Evolutionary conservation across 1,140 invertebrate species (phyloP).

Genomic region (Chironomus tepperi): DNA sequence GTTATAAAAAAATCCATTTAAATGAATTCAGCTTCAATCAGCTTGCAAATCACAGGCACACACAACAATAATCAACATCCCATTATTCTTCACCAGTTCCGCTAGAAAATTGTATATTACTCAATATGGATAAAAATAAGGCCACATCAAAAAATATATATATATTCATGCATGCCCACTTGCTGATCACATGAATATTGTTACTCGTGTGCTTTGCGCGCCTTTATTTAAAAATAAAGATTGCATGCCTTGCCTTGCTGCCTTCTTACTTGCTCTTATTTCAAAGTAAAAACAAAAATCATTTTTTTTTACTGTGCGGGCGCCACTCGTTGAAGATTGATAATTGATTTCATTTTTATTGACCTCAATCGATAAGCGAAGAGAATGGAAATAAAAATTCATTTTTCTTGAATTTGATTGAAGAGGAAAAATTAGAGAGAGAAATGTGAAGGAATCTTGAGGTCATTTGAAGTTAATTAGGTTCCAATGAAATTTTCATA

Average conservation of each 20-base stretch:
- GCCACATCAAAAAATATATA: no score
- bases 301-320: neutral
- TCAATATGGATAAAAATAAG: neutral
- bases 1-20: no score
- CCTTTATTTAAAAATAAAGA: neutral
- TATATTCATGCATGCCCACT: conserved; percentile 1
- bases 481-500: no score
- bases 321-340: neutral
- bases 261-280: no score
- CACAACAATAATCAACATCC: no score
- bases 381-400: neutral
- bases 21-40: no score
- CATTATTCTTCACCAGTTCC: no score
- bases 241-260: no score
- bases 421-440: neutral
- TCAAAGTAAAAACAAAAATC: neutral
- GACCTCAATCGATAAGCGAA: conserved; percentile 18
- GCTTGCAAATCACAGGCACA: no score
- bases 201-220: neutral
- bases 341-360: conserved; percentile 24
- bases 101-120: neutral
- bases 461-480: no score
- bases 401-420: neutral
- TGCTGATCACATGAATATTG: conserved; percentile 8
- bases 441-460: neutral